Evolutionary conservation across 2,113 vertebrate species (phyloP), one percentile per base, ranked within the genome.

Genomic region (Ovibos moschatus): DNA sequence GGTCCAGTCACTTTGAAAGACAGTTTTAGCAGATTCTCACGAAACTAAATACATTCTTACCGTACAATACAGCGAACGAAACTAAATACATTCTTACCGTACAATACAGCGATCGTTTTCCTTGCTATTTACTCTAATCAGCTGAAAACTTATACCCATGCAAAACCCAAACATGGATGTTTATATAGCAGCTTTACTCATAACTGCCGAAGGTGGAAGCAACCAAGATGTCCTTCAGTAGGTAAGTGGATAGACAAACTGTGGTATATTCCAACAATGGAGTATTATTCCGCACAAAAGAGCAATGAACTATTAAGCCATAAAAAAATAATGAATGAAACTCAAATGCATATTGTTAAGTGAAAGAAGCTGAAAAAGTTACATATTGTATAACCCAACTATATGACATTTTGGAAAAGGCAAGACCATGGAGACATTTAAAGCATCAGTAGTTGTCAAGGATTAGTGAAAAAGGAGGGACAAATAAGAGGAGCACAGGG

Each of bases 1-100:
- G 16, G 55, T 51, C 74, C 12, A 84, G 12, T 21, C 71, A 83
- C 67, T 95, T 25, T 92, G 71, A 45, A 62, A 95, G 45, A 74
- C 11, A 88, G 13, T 43, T 88, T 83, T 51, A 83, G 76, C n/a
- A 47, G 43, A 89, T 92, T 92, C 45, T 33, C 71, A 89, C 14
- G n/a, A 89, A 96, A 87, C 28, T 76, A 94, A 84, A 95, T 50
- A 91, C 27, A 86, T 36, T 91, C 81, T 88, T 92, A 76, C 3
- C 45, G 60, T 85, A 62, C 45, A 87, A 57, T 45, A 60, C 40
- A 96, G n/a, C 23, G 36, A 30, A 89, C 14, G n/a, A 89, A 96
- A 87, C 28, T 76, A 94, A 84, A 95, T 50, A 91, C 27, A 86
- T 36, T 91, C 81, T 88, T 92, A 76, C 3, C 45, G 60, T 85